Evolutionary conservation across 1,140 invertebrate genomes (phyloP), one percentile per base, ranked within the genome.

Genomic region (Luehdorfia chinensis): DNA sequence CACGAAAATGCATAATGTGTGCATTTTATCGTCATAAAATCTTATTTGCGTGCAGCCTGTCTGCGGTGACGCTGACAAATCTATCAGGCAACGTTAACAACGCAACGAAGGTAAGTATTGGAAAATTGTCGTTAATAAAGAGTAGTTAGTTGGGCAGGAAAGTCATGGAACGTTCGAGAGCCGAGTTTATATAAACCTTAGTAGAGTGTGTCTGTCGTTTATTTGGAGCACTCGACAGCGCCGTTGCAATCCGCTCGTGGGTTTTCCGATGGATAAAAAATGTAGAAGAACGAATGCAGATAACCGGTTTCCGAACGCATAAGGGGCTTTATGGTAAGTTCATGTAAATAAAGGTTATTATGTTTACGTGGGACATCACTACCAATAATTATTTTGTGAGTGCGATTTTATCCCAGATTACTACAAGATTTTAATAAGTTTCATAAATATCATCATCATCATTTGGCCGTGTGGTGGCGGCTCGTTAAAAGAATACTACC

Each of bases 91-190:
- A 6, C 34, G 34, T n/a, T 9, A 19, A 14, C n/a, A n/a, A n/a
- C n/a, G n/a, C n/a, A 18, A 9, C 5, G 2, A 11, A 21, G 23
- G 19, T 15, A 21, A 21, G 21, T 21, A 52, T 64, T 57, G 57
- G 64, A 67, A 64, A 67, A 63, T 47, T 55, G 53, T 62, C 55
- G 54, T 37, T 37, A 37, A 19, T 30, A 30, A 28, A 27, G 47
- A 34, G 39, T 47, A 48, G 36, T 47, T 39, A 43, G 59, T 59
- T 37, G 30, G 59, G 37, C 54, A 69, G 63, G 63, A 75, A 72
- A 75, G 66, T 59, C 55, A 50, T 51, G 47, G 66, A 67, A 72
- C 58, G 53, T 58, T 69, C 71, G 60, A 72, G 71, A 70, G 57
- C 34, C n/a, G n/a, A n/a, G 36, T 25, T 39, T 39, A 43, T 9